Percentiles rank a stretch among this genome's conserved stretches.
These are phyloP conservation scores for Semibalanus balanoides DNA, from an alignment of 1,140 invertebrate species.

Conservation along the genomic window DNA sequence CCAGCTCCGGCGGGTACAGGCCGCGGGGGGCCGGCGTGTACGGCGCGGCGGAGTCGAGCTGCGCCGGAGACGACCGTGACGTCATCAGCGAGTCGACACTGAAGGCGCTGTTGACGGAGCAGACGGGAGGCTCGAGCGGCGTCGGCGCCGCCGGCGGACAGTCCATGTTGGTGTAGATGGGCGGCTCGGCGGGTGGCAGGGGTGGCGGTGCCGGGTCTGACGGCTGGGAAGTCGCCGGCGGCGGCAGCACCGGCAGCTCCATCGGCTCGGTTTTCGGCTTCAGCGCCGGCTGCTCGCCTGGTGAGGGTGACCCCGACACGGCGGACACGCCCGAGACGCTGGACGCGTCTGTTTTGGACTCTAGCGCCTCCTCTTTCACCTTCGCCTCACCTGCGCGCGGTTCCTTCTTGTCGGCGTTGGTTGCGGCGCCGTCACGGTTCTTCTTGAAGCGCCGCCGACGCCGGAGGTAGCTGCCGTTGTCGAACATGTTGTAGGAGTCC, in stretches of 20 bases:
- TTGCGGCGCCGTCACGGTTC: conserved; percentile 57
- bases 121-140: neutral
- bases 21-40: conserved; percentile 16
- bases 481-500: conserved; percentile 96
- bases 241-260: conserved; percentile 11
- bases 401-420: conserved; percentile 1
- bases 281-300: conserved; percentile 10
- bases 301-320: too few species aligned
- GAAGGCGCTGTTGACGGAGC: conserved; percentile 25
- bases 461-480: conserved; percentile 89
- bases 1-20: conserved; percentile 12
- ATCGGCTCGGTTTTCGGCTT: conserved; percentile 13
- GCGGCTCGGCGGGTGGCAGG: conserved; percentile 2
- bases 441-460: conserved; percentile 87
- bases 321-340: conserved; percentile 18
- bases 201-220: conserved; percentile 18
- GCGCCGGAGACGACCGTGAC: conserved; percentile 11
- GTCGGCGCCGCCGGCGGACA: conserved; percentile 8
- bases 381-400: neutral
- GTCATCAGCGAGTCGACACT: conserved; percentile 41
- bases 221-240: conserved; percentile 11
- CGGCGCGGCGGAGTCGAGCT: conserved; percentile 9
- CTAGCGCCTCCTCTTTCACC: conserved; percentile 50
- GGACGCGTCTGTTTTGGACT: conserved; percentile 26
- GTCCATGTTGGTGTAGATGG: conserved; percentile 7